These are phyloP conservation scores for Chionoecetes opilio DNA, from an alignment of 1,140 invertebrate species.

Conservation along the genomic window DNA sequence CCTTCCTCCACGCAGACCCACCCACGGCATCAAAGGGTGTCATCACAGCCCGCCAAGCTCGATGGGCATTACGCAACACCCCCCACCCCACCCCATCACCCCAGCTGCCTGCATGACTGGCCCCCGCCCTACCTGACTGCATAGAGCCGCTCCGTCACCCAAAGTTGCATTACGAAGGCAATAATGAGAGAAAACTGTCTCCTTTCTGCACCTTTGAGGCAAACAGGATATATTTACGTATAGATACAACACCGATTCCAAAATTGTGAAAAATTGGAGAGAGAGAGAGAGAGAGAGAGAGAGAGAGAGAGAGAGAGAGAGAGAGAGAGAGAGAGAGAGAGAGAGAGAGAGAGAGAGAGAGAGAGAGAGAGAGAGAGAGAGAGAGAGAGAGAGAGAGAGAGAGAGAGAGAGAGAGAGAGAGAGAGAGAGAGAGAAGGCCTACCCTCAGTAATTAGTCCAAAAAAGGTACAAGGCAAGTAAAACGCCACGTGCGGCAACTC, in stretches of 20 bases:
- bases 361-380: background rate
- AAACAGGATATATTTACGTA: too few relatives aligned
- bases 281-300: too few relatives aligned
- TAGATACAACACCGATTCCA: too few relatives aligned
- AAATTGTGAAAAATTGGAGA: too few relatives aligned
- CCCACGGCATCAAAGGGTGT: background rate
- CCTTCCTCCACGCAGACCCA: background rate
- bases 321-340: too few relatives aligned
- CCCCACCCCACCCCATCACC: background rate
- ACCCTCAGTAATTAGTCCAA: background rate
- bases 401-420: too few relatives aligned
- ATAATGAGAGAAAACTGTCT: background rate
- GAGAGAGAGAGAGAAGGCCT: background rate
- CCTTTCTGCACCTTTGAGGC: background rate
- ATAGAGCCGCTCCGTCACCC: background rate
- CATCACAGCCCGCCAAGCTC: background rate
- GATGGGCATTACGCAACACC: background rate
- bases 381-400: too few relatives aligned
- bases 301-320: too few relatives aligned
- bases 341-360: background rate
- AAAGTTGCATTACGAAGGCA: background rate
- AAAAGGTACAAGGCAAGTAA: constrained; percentile 34
- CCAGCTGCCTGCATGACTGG: background rate
- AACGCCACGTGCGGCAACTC: constrained; percentile 19
- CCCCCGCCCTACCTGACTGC: background rate